Percentiles rank a stretch among this genome's conserved stretches.
These are phyloP conservation scores for Nycticebus coucang DNA, from an alignment of 2,113 vertebrate species.

Conservation along the genomic window DNA sequence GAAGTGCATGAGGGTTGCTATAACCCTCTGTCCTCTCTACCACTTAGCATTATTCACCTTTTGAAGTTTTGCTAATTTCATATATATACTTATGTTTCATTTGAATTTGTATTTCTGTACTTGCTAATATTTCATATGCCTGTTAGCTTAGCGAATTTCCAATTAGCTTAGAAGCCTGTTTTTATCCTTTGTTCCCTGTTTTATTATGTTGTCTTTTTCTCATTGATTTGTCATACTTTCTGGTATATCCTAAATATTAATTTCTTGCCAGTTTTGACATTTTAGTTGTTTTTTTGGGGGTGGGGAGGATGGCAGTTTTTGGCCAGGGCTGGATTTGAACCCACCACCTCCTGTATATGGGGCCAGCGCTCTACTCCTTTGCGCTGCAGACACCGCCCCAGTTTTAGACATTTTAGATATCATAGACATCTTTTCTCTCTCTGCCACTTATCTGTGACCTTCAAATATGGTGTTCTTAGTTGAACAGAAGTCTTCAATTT, in stretches of 20 bases:
- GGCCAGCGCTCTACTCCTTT: too few species aligned
- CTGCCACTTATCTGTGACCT: not conserved
- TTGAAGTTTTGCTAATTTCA: not conserved
- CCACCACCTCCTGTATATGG: too few species aligned
- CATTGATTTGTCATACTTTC: not conserved
- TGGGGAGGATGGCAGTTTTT: too few species aligned
- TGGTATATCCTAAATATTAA: not conserved
- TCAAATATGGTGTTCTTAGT: not conserved
- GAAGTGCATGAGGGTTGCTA: not conserved
- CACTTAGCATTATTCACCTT: not conserved
- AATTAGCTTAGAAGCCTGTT: not conserved
- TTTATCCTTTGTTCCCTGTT: not conserved
- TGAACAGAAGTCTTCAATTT: slow-evolving; percentile 7
- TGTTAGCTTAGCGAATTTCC: not conserved
- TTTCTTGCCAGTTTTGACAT: not conserved
- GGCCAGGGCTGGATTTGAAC: too few species aligned
- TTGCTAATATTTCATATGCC: not conserved
- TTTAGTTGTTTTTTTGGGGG: not conserved
- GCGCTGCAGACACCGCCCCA: too few species aligned
- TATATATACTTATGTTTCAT: not conserved
- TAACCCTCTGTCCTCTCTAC: not conserved
- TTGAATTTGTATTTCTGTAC: slow-evolving; percentile 36
- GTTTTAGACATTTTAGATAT: not conserved
- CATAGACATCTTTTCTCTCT: not conserved
- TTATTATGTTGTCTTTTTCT: not conserved